Evolutionary conservation across 2,797 vertebrate species (phyloP).

Genomic region (Sebastes vulpes): DNA sequence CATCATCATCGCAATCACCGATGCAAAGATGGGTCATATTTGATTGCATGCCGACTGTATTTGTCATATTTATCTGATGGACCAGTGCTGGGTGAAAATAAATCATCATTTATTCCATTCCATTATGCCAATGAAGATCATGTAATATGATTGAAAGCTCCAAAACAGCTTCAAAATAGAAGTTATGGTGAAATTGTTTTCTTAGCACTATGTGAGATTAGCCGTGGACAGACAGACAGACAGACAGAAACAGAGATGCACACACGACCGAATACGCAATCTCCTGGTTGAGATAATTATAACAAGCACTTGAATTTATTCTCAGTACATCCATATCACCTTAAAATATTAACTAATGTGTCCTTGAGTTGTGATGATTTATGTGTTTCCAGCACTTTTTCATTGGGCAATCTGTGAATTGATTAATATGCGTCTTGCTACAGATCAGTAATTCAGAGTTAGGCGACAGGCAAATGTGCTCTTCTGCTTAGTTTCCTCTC

Average conservation of each 20-base stretch:
- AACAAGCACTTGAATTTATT: background rate
- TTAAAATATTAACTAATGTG: background rate
- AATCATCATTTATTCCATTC: background rate
- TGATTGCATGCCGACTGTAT: background rate
- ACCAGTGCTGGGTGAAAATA: background rate
- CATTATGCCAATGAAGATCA: background rate
- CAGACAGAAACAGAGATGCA: too few relatives aligned
- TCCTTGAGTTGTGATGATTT: slow-evolving; percentile 10
- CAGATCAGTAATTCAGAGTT: slow-evolving; percentile 42
- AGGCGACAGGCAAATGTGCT: slow-evolving; percentile 38
- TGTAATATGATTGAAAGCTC: background rate
- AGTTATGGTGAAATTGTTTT: background rate
- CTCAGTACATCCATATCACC: background rate
- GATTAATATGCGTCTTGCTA: slow-evolving; percentile 40
- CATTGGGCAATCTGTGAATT: slow-evolving; percentile 7
- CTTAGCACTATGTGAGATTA: background rate
- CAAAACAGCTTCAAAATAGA: background rate
- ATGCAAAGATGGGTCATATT: slow-evolving; percentile 12
- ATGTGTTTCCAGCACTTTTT: background rate
- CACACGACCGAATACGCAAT: background rate
- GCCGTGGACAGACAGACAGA: too few relatives aligned
- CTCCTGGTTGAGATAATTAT: background rate
- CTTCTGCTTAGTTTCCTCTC: slow-evolving; percentile 45
- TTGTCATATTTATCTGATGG: background rate
- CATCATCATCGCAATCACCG: background rate